These are phyloP conservation scores for Athene cunicularia DNA, from an alignment of 2,113 vertebrate genomes.

Conservation along the genomic window DNA sequence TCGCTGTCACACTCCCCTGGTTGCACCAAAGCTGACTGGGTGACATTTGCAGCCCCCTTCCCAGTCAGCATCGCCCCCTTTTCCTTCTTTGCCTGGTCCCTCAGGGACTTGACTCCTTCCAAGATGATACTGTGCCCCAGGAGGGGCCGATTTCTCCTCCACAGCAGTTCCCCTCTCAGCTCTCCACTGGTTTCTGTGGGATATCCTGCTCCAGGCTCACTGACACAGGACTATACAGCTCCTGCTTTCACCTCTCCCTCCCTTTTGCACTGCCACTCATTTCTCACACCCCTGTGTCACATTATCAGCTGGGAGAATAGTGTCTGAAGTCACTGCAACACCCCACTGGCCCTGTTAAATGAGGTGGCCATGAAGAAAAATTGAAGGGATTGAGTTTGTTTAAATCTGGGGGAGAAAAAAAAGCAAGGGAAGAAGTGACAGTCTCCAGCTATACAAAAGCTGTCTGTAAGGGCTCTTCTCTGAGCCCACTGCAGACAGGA, in stretches of 20 bases:
- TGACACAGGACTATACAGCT: background rate
- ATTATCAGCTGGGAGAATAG: background rate
- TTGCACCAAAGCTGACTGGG: accelerated
- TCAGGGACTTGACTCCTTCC: background rate
- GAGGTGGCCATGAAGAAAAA: background rate
- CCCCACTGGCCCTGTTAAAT: background rate
- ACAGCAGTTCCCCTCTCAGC: accelerated
- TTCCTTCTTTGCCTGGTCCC: too few relatives aligned
- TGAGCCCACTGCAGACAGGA: background rate
- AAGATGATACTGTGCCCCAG: background rate
- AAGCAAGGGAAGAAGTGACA: background rate
- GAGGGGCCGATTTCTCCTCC: background rate
- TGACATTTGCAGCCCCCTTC: background rate
- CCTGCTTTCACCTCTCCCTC: background rate
- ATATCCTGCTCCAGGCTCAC: background rate
- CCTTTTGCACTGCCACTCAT: background rate
- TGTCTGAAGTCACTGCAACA: background rate
- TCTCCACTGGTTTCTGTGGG: background rate
- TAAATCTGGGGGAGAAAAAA: background rate
- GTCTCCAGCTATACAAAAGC: background rate
- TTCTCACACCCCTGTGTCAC: background rate
- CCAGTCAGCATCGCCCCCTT: accelerated
- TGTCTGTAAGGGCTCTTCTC: background rate
- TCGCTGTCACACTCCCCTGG: background rate
- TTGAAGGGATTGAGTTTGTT: background rate